Conservation (phyloP, 2,113 vertebrate genomes). For the Neotoma lepida region DNA sequence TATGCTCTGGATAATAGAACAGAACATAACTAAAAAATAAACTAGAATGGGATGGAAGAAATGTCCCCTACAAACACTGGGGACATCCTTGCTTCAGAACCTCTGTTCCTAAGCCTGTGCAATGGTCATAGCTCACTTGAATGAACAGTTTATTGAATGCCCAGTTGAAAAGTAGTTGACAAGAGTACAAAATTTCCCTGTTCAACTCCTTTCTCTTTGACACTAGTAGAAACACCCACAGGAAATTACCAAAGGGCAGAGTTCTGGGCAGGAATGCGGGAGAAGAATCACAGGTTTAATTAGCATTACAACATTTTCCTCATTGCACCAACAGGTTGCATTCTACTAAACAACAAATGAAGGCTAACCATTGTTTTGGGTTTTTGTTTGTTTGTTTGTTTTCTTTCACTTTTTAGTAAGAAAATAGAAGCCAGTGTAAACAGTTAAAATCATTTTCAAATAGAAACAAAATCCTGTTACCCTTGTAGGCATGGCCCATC, state of each 20-base stretch:
- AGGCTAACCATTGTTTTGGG: not conserved
- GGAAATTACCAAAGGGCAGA: not conserved
- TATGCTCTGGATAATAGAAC: not conserved
- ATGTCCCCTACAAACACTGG: not conserved
- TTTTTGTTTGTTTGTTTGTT: not conserved
- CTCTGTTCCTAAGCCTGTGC: not conserved
- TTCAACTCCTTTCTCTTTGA: not conserved
- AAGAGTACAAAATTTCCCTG: not conserved
- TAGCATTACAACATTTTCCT: not conserved
- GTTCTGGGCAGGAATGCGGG: not conserved
- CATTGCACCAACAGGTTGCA: not conserved
- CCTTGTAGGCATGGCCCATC: not conserved
- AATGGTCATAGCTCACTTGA: not conserved
- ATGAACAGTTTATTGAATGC: not conserved
- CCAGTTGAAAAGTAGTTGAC: not conserved
- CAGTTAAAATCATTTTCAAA: conserved; percentile 45
- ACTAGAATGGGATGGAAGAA: not conserved
- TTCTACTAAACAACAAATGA: not conserved
- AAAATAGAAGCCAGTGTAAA: not conserved
- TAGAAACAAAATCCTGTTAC: not conserved
- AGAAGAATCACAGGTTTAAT: not conserved
- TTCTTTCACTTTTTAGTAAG: not conserved
- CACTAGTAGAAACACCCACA: not conserved
- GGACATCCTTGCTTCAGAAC: not conserved
- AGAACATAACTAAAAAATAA: not conserved